Evolutionary conservation across 1,140 invertebrate species (phyloP).

Genomic region (Carposina sasakii): DNA sequence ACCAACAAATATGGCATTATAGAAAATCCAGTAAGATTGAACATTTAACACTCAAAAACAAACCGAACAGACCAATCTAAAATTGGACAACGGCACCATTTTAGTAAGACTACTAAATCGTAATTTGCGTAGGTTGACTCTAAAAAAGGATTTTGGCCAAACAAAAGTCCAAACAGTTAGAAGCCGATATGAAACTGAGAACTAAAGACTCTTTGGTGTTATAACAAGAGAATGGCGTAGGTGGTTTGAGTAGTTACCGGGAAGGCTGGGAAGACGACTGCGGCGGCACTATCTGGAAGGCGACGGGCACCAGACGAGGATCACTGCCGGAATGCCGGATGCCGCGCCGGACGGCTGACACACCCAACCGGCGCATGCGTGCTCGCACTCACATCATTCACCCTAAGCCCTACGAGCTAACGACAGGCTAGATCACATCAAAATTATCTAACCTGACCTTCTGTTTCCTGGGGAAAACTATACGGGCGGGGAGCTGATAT

Average conservation of each 20-base stretch:
- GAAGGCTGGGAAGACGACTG: too few species aligned
- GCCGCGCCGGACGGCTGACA: constrained; percentile 47
- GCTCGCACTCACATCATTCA: constrained; percentile 27
- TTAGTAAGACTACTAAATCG: constrained; percentile 9
- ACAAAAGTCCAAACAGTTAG: background rate
- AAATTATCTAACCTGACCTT: too few species aligned
- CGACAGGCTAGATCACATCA: too few species aligned
- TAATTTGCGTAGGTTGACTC: constrained; percentile 40
- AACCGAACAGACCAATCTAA: constrained; percentile 9
- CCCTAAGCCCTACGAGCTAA: constrained; percentile 18
- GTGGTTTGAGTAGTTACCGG: constrained; percentile 39
- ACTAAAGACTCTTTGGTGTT: too few species aligned
- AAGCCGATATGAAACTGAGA: too few species aligned
- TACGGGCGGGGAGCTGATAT: too few species aligned
- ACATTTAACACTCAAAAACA: too few species aligned
- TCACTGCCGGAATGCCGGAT: constrained; percentile 38
- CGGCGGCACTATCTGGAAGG: too few species aligned
- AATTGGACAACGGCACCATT: constrained; percentile 3
- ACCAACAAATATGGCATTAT: too few species aligned
- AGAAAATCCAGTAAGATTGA: too few species aligned
- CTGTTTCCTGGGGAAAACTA: too few species aligned
- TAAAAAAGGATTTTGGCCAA: constrained; percentile 23
- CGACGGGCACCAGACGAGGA: constrained; percentile 1
- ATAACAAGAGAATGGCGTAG: too few species aligned
- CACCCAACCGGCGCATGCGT: constrained; percentile 64